Evolutionary conservation across 2,113 vertebrate genomes (phyloP), one percentile per base, ranked within the genome.

Genomic region (Rhabdomys dilectus): DNA sequence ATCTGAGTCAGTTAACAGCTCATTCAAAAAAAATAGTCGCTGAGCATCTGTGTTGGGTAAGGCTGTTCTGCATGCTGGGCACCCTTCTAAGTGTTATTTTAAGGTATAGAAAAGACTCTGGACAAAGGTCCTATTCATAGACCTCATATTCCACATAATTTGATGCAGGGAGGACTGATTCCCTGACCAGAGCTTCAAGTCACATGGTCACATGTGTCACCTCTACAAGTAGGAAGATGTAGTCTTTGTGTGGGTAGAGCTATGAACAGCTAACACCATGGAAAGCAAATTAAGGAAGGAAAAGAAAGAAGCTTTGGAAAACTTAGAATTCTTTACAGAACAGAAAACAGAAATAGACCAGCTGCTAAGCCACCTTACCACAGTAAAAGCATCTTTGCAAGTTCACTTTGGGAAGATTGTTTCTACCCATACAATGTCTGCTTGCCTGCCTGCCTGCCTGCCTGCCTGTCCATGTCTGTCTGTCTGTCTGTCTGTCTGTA

Each of bases 1-100:
- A 81, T 64, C 62, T 77, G 76, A 91, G 9, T 66, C 78, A 91
- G 66, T 77, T 89, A 93, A 86, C 51, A 89, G 26, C 58, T 75
- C n/a, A 73, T 72, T 42, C 45, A 76, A 10, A 77, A 10, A 77
- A 92, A 80, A 53, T 19, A 36, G 34, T 84, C 88, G 9, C 45
- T 88, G 48, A 72, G 51, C 22, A 76, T 88, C 78, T 85, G 78
- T 21, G 66, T 10, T 39, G 45, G 64, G 15, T 29, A 94, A 93
- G 39, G 72, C 51, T 75, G 29, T 72, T 87, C 73, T 82, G 9
- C 45, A 6, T 8, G 53, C 24, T 53, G 13, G 34, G 4, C 42
- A 81, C 12, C 34, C 70, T 62, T 45, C 29, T 95, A 34, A 51
- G 45, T 31, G 42, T 60, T 78, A 21, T 70, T 92, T 60, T 85